Evolutionary conservation across 2,888 invertebrate species (phyloP).

Genomic region (Camptogramma bilineatum): DNA sequence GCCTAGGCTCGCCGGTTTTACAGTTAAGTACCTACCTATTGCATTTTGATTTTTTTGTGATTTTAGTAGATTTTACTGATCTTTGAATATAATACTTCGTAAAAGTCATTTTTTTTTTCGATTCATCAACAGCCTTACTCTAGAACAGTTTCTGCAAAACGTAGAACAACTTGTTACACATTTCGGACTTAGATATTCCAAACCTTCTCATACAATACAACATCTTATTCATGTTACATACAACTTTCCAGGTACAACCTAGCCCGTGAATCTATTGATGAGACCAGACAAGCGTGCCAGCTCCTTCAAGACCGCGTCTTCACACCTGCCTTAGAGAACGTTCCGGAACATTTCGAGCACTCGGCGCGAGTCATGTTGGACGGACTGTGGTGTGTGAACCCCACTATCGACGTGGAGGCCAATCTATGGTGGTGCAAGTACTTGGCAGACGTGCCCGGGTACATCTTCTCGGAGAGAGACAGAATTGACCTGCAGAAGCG

Average conservation of each 20-base stretch:
- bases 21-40: too few relatives aligned
- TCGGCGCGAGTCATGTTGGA: constrained; percentile 88
- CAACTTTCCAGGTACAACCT: constrained; percentile 89
- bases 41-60: too few relatives aligned
- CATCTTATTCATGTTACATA: too few relatives aligned
- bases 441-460: constrained; percentile 85
- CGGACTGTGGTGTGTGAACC: constrained; percentile 89
- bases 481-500: constrained; percentile 59
- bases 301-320: constrained; percentile 86
- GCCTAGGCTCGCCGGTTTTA: too few relatives aligned
- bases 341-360: constrained; percentile 86
- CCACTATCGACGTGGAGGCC: constrained; percentile 81
- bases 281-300: constrained; percentile 87
- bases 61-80: too few relatives aligned
- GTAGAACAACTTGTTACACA: too few relatives aligned
- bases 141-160: too few relatives aligned
- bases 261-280: constrained; percentile 86
- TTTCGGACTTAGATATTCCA: too few relatives aligned
- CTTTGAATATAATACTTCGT: too few relatives aligned
- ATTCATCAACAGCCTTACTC: too few relatives aligned
- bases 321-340: constrained; percentile 86
- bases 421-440: constrained; percentile 84
- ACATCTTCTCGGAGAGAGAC: constrained; percentile 75
- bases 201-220: too few relatives aligned
- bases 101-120: too few relatives aligned